phyloP scores from a whole-genome alignment of 2,797 vertebrate genomes.

The Danio aesculapii region DNA sequence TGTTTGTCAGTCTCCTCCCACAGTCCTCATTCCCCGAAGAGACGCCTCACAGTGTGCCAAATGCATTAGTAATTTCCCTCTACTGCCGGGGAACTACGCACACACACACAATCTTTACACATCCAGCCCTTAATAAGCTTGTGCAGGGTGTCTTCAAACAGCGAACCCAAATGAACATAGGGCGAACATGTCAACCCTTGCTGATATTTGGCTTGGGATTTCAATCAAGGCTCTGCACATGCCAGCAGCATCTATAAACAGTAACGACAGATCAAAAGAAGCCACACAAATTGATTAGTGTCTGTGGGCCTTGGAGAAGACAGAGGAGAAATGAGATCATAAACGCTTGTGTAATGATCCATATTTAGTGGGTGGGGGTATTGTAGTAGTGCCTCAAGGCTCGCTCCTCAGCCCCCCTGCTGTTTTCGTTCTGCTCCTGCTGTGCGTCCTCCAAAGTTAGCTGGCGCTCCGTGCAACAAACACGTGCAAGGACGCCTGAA shows the following conservation, averaged over 20 bases:
- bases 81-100: slow-evolving; percentile 25
- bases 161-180: slow-evolving; percentile 37
- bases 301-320: slow-evolving; percentile 34
- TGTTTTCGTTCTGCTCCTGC: slow-evolving; percentile 37
- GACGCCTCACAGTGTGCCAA: slow-evolving; percentile 40
- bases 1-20: slow-evolving; percentile 48
- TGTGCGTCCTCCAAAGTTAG: slow-evolving; percentile 53
- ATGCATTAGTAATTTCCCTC: slow-evolving; percentile 52
- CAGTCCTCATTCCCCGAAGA: slow-evolving; percentile 44
- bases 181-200: slow-evolving; percentile 42
- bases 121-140: slow-evolving; percentile 36
- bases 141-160: slow-evolving; percentile 33
- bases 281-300: slow-evolving; percentile 47
- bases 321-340: slow-evolving; percentile 33
- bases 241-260: slow-evolving; percentile 45
- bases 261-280: slow-evolving; percentile 46
- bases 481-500: neutral
- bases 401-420: slow-evolving; percentile 51
- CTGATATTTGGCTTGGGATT: slow-evolving; percentile 43
- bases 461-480: neutral
- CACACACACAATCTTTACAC: slow-evolving; percentile 2
- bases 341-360: slow-evolving; percentile 58
- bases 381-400: slow-evolving; percentile 36
- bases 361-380: slow-evolving; percentile 49
- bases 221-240: slow-evolving; percentile 13